Conservation (phyloP, 92 coral and sea anemone species). For the Scolanthus callimorphus region DNA sequence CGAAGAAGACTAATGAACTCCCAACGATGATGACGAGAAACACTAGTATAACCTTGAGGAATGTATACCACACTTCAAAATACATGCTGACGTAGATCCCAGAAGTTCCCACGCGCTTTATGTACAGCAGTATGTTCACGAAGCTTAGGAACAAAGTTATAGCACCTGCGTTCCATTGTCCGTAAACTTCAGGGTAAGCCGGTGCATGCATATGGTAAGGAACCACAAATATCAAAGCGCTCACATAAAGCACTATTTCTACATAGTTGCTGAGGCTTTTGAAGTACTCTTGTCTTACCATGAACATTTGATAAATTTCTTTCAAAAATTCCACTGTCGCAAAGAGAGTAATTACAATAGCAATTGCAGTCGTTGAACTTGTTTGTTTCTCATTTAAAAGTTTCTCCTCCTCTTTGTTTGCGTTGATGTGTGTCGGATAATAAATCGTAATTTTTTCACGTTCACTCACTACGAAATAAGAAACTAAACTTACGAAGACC, state of each 20-base stretch:
- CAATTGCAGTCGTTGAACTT: conserved; percentile 12
- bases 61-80: conserved; percentile 73
- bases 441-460: conserved; percentile 41
- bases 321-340: conserved; percentile 15
- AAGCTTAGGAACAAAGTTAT: conserved; percentile 54
- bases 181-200: conserved; percentile 30
- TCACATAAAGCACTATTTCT: conserved; percentile 34
- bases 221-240: conserved; percentile 30
- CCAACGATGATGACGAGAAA: conserved; percentile 61
- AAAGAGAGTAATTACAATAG: conserved; percentile 34
- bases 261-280: conserved; percentile 53
- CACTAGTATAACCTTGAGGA: conserved; percentile 61
- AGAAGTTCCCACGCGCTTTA: conserved; percentile 60
- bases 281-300: conserved; percentile 41
- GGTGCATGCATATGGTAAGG: conserved; percentile 56
- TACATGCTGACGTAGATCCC: conserved; percentile 86
- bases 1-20: conserved; percentile 50
- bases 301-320: conserved; percentile 59
- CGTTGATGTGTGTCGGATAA: conserved; percentile 20
- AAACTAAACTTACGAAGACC: conserved; percentile 43
- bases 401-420: conserved; percentile 13
- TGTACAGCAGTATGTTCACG: conserved; percentile 38
- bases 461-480: conserved; percentile 55
- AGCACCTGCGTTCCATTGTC: conserved; percentile 60
- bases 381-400: conserved; percentile 6